Evolutionary conservation across 2,888 invertebrate species (phyloP).

Genomic region (Marasmarcha lunaedactyla): DNA sequence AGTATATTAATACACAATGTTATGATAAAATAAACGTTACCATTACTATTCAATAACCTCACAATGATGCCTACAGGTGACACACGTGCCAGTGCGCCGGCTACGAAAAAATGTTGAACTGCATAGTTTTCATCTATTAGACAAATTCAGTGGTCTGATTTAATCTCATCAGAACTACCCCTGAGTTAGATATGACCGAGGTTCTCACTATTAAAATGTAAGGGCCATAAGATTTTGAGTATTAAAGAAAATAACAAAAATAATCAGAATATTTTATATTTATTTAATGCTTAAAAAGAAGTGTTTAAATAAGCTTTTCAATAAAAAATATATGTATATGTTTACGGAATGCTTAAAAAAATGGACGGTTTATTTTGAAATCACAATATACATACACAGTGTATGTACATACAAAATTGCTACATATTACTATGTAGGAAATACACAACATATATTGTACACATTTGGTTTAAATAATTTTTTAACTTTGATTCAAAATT

Average conservation of each 20-base stretch:
- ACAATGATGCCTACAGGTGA: too few species aligned
- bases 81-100: too few species aligned
- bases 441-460: conserved; percentile 13
- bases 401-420: conserved; percentile 38
- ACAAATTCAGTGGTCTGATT: too few species aligned
- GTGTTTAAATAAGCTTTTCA: neutral
- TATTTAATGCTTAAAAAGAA: neutral
- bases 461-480: neutral
- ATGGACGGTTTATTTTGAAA: conserved; percentile 42
- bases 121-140: too few species aligned
- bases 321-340: neutral
- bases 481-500: conserved; percentile 1
- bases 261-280: neutral
- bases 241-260: neutral
- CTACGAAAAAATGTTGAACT: too few species aligned
- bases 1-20: too few species aligned
- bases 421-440: conserved; percentile 48
- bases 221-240: too few species aligned
- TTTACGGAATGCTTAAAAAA: conserved; percentile 16
- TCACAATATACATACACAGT: conserved; percentile 58
- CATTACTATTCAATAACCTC: too few species aligned
- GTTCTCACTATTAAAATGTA: too few species aligned
- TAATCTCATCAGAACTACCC: too few species aligned
- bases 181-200: too few species aligned
- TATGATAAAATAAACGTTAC: too few species aligned